Evolutionary conservation across 1,140 invertebrate genomes (phyloP), one percentile per base, ranked within the genome.

Genomic region (Armadillidium nasatum): DNA sequence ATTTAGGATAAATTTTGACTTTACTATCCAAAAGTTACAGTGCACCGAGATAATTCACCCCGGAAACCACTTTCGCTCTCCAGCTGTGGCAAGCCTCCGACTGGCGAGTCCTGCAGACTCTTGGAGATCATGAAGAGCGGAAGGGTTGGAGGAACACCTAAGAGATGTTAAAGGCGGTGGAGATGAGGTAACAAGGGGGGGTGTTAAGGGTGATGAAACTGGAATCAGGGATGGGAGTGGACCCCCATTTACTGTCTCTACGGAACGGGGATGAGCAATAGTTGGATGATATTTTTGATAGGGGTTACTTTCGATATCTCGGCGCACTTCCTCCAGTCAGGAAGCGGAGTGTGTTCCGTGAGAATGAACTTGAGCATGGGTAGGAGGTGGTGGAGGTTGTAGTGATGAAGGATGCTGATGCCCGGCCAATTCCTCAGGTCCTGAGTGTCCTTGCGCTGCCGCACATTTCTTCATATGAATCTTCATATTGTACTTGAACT

Each of bases 401-500:
- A 60, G 7, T 60, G 50, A 60, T 15, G 50, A 60, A 19, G 2
- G 50, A 19, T 60, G 50, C 7, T 60, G 50, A 75, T 60, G 71
- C 54, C 75, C 67, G 71, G 75, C 74, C 66, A 78, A 54, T 68
- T 76, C 60, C 60, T 71, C 77, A 76, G 74, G 71, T 71, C 77
- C 75, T 44, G 76, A 75, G 50, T 80, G 80, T 77, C 80, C 76
- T 67, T 75, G 80, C 66, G 75, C 77, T 54, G 78, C 77, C 75
- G 78, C 70, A 69, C 80, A 81, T 68, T 81, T 81, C 78, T 81
- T 81, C 75, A 81, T 72, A 74, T 81, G 80, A 43, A 81, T 81
- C 80, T 81, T 81, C 80, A 81, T 81, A 77, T 81, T 81, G 74
- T 81, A 81, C 77, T 81, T 81, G 80, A 81, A 81, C 76, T 81